Evolutionary conservation across 2,888 invertebrate genomes (phyloP), one percentile per base, ranked within the genome.

Genomic region (Tenthredo livida): DNA sequence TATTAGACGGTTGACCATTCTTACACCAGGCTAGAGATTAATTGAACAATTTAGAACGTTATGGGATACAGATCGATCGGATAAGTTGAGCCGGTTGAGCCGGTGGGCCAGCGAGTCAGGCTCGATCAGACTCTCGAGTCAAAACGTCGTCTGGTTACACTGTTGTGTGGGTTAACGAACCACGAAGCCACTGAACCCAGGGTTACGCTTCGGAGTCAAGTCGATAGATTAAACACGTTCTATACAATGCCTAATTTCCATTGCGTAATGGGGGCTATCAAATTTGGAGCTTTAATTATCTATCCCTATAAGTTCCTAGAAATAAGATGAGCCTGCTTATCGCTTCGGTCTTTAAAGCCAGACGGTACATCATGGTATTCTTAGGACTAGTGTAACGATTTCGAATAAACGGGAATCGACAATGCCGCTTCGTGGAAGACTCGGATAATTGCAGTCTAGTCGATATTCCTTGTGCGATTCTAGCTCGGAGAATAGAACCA

Each of bases 171-270:
- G 80, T 80, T 80, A 80, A 80, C 80, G 80, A 80, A 80, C 80
- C 80, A 80, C 58, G 80, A 80, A 80, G 58, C 61, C 37, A 58
- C 58, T 80, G 80, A 80, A 80, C 80, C 25, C 80, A 61, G 80
- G 58, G 80, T 58, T 80, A 61, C 58, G 37, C 58, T 61, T 80
- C 6, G 50, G 33, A 70, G 83, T 83, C 83, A 70, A 70, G 83
- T 47, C 83, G 83, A 83, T 83, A 70, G 70, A 83, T 83, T 83
- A 65, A 83, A 83, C 83, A 47, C 43, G 83, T 67, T 70, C 47
- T 67, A 83, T 54, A 83, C 83, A 83, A 83, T 83, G 61, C 67
- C 47, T 80, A 80, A 80, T 80, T 80, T 61, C 80, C 58, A 80
- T 80, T 80, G 80, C 80, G 58, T 61, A 80, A 80, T 61, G 61